These are phyloP conservation scores for Carcina quercana DNA, from an alignment of 2,888 invertebrate genomes.

Conservation along the genomic window DNA sequence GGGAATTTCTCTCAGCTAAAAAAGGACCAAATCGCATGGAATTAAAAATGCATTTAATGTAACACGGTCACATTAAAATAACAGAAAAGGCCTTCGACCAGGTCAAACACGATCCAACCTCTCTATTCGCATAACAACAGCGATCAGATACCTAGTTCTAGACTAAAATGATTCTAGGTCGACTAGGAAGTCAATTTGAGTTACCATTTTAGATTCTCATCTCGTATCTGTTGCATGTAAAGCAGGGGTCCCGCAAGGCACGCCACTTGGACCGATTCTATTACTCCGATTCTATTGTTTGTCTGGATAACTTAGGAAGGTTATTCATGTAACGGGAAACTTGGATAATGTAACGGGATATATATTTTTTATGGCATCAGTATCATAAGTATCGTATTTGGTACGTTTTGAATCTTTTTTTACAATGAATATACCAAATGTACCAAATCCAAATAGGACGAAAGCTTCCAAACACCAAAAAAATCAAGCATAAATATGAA, in stretches of 20 bases:
- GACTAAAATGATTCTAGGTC: constrained; percentile 14
- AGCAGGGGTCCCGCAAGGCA: constrained; percentile 25
- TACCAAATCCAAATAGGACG: background rate
- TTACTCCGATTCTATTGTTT: constrained; percentile 27
- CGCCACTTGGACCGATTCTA: constrained; percentile 18
- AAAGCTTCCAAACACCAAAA: background rate
- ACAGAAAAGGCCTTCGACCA: too few species aligned
- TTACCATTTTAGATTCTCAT: constrained; percentile 25
- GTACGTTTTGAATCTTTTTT: background rate
- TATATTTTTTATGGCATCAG: too few species aligned
- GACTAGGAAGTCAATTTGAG: constrained; percentile 21
- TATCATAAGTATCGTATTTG: background rate
- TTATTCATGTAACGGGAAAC: background rate
- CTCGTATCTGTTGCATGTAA: constrained; percentile 22
- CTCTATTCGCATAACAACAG: constrained; percentile 9
- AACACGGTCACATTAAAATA: too few species aligned
- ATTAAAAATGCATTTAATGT: too few species aligned
- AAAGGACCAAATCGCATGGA: too few species aligned
- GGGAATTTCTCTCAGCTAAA: too few species aligned
- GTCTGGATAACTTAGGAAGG: constrained; percentile 16
- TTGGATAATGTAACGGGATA: too few species aligned
- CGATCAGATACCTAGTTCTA: constrained; percentile 8
- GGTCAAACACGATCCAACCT: too few species aligned
- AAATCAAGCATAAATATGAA: background rate
- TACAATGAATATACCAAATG: background rate